Percentiles rank a stretch among this genome's conserved stretches.
phyloP scores from a whole-genome alignment of 2,113 vertebrate genomes.

The Alethe diademata region DNA sequence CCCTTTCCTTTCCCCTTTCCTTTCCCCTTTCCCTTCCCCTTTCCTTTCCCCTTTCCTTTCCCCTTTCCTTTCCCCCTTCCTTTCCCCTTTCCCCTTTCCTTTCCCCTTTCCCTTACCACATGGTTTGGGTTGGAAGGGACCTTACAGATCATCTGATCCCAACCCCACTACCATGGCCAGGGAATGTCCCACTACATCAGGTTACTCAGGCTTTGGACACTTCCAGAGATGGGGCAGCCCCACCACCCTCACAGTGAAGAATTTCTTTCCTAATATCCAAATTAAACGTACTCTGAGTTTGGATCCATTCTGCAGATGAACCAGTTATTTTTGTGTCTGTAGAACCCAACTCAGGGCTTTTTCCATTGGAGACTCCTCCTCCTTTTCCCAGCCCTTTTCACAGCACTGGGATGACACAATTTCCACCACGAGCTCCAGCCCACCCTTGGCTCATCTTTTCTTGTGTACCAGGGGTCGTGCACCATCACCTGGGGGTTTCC shows the following conservation, averaged over 20 bases:
- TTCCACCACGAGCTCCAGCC: background rate
- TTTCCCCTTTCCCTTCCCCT: no score
- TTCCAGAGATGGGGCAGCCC: background rate
- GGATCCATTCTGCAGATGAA: background rate
- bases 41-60: no score
- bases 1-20: no score
- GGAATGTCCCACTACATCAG: accelerated
- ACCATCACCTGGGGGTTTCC: background rate
- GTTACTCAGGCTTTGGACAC: background rate
- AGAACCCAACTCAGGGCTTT: background rate
- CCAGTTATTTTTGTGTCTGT: background rate
- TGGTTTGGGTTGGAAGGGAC: background rate
- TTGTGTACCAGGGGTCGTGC: accelerated
- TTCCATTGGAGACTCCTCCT: background rate
- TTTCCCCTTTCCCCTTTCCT: no score
- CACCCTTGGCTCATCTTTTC: background rate
- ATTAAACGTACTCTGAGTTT: background rate
- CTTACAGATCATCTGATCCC: background rate
- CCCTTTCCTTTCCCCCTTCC: no score
- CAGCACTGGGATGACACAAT: background rate
- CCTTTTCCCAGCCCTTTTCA: accelerated
- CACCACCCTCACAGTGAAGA: background rate
- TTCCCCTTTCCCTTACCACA: background rate
- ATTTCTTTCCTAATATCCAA: background rate
- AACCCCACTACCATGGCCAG: accelerated